phyloP scores from a whole-genome alignment of 2,888 invertebrate genomes.

The Pyrgus malvae region DNA sequence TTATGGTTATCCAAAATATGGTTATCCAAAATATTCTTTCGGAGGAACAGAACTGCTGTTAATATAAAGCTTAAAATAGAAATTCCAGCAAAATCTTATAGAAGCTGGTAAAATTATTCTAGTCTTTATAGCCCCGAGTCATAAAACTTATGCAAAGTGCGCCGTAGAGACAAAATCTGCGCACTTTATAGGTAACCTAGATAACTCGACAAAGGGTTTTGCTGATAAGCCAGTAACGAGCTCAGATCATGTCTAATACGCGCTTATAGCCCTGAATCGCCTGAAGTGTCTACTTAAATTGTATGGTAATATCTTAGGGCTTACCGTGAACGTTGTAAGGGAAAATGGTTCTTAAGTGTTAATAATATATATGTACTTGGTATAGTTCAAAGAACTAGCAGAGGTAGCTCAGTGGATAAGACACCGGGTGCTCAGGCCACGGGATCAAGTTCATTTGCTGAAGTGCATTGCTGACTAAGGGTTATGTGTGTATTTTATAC shows the following conservation, averaged over 20 bases:
- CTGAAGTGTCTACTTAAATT: not conserved
- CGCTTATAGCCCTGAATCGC: slow-evolving; percentile 1
- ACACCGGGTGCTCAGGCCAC: too few relatives aligned
- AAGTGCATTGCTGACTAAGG: too few relatives aligned
- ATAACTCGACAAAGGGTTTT: not conserved
- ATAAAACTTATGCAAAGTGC: not conserved
- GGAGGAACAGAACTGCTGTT: not conserved
- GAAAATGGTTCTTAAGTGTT: not conserved
- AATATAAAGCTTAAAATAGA: too few relatives aligned
- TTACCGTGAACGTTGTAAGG: not conserved
- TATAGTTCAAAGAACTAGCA: too few relatives aligned
- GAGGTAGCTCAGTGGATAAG: too few relatives aligned
- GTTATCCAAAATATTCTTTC: too few relatives aligned
- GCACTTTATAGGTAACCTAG: not conserved
- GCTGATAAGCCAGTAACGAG: slow-evolving; percentile 3
- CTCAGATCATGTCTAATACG: not conserved
- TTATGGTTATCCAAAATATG: too few relatives aligned
- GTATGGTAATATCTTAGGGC: slow-evolving; percentile 1
- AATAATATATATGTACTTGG: too few relatives aligned
- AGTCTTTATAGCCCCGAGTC: not conserved
- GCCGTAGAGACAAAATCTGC: not conserved
- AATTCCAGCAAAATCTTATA: not conserved
- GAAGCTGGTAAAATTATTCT: not conserved
- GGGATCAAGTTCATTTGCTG: too few relatives aligned
- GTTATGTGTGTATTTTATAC: too few relatives aligned